phyloP scores from a whole-genome alignment of 2,797 vertebrate species.

The Aeoliscus strigatus region DNA sequence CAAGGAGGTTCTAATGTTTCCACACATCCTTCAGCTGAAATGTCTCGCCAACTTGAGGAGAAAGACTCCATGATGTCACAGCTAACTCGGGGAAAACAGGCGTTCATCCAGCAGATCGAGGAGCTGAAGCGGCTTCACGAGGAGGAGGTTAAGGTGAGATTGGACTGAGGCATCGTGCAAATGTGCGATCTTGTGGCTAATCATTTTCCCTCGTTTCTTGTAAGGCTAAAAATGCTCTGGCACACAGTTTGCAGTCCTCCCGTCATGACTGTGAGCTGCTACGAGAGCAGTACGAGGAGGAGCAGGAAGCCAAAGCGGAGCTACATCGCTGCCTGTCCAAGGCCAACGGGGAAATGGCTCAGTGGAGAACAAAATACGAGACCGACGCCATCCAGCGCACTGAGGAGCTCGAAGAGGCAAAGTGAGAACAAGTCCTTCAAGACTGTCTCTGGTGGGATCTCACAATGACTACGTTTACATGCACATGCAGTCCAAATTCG shows the following conservation, averaged over 20 bases:
- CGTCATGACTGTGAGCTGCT: slow-evolving; percentile 81
- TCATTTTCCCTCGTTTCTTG: not conserved
- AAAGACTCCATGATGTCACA: slow-evolving; percentile 71
- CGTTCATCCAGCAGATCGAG: slow-evolving; percentile 66
- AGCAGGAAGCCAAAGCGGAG: slow-evolving; percentile 75
- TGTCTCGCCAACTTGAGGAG: slow-evolving; percentile 69
- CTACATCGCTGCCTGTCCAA: slow-evolving; percentile 75
- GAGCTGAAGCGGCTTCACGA: slow-evolving; percentile 75
- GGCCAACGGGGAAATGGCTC: slow-evolving; percentile 75
- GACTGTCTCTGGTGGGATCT: not conserved
- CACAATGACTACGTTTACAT: rapidly evolving
- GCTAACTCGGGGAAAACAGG: slow-evolving; percentile 73
- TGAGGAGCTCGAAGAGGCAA: slow-evolving; percentile 76
- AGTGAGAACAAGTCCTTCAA: slow-evolving; percentile 46
- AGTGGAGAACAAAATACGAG: slow-evolving; percentile 78
- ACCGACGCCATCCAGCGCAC: slow-evolving; percentile 76
- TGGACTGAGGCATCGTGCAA: rapidly evolving
- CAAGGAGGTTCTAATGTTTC: not conserved
- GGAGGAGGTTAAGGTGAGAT: slow-evolving; percentile 48
- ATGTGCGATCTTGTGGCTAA: not conserved
- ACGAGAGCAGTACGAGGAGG: slow-evolving; percentile 75
- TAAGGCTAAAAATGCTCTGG: slow-evolving; percentile 75
- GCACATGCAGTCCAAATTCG: no score
- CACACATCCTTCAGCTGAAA: slow-evolving; percentile 55
- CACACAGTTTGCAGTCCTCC: slow-evolving; percentile 74